Evolutionary conservation across 2,113 vertebrate genomes (phyloP).

Genomic region (Lathamus discolor): DNA sequence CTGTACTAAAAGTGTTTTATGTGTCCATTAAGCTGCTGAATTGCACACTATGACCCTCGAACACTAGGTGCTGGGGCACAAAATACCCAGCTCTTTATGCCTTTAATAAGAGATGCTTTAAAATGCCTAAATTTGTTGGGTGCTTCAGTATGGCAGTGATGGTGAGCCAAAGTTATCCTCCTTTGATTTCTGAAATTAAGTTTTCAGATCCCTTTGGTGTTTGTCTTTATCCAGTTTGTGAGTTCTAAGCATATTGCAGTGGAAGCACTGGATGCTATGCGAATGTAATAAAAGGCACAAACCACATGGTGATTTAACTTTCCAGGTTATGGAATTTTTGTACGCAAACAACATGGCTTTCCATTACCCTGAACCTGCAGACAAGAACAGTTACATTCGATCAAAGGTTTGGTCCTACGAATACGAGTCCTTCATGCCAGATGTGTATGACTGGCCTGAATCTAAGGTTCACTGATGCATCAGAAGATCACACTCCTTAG

Average conservation of each 20-base stretch:
- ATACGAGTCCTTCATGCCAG: conserved; percentile 92
- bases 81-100: not conserved
- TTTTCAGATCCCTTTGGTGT: not conserved
- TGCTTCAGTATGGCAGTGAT: not conserved
- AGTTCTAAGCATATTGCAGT: not conserved
- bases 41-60: not conserved
- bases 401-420: conserved; percentile 86
- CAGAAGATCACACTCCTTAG: not conserved
- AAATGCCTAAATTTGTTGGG: rapidly evolving
- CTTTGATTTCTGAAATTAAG: not conserved
- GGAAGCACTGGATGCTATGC: rapidly evolving
- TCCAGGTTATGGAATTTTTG: conserved; percentile 88
- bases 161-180: rapidly evolving
- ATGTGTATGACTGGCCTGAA: conserved; percentile 91
- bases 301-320: not conserved
- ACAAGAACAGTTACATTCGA: conserved; percentile 84
- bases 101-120: rapidly evolving
- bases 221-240: not conserved
- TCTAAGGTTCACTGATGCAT: conserved; percentile 65
- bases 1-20: not conserved
- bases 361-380: conserved; percentile 90
- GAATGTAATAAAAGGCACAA: not conserved
- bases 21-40: not conserved
- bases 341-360: conserved; percentile 95
- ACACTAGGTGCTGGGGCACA: not conserved